Evolutionary conservation across 2,888 invertebrate species (phyloP), one percentile per base, ranked within the genome.

Genomic region (Volucella bombylans): DNA sequence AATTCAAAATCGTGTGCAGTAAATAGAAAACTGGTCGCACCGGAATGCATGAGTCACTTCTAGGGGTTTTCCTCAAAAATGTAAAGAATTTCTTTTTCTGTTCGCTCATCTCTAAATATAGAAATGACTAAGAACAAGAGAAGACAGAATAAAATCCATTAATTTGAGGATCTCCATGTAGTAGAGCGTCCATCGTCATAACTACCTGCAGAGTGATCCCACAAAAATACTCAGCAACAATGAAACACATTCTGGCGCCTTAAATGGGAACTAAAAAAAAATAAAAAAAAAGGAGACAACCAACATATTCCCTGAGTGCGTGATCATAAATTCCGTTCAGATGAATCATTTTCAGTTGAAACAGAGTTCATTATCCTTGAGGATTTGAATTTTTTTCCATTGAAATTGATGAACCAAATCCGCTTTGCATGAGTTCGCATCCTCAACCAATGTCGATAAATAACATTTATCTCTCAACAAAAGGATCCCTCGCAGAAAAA

Each of bases 321-420:
- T 59, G 81, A 49, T 57, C 67, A 72, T 77, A 85, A 80, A 85
- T 81, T 67, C 79, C 14, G 43, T 14, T 10, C 1, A 18, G 65
- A 81, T 85, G 85, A 85, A 68, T 85, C 85, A 85, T 72, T 55
- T 67, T 80, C 61, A 64, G 64, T 50, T 41, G 61, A 50, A 45
- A 31, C 39, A 47, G 43, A 62, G 77, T 79, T 82, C 73, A 79
- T 73, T 67, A 78, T 82, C 78, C 62, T 55, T 65, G 2, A 15
- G 47, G 52, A 10, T 43, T 11, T 41, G 64, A 31, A 41, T 64
- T 64, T 64, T 59, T 69, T 81, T 69, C 50, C 31, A 54, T 14
- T 50, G 47, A 62, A 69, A 41, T 57, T 57, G 68, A 79, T 78
- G 62, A 43, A 72, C 15, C 57, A 68, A 72, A 71, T 69, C 47